Percentiles rank a stretch among this genome's conserved stretches.
Evolutionary conservation across 2,113 vertebrate genomes (phyloP).

Genomic region (Illadopsis cleaveri): DNA sequence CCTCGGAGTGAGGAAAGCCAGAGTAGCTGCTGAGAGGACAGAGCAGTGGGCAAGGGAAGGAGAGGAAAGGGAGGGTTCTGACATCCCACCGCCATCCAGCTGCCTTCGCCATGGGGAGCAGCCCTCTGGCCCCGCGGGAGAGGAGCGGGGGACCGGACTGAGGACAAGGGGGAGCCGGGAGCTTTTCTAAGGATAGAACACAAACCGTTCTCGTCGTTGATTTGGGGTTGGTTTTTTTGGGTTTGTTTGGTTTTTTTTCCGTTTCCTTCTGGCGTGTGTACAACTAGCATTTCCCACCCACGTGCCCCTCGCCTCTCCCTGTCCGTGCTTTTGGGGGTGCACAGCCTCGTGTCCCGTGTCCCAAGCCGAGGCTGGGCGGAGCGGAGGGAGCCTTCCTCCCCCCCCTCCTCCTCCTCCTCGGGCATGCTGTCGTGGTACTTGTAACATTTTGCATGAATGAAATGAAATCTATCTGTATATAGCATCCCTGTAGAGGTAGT

Average conservation of each 20-base stretch:
- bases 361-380: not conserved
- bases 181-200: constrained; percentile 35
- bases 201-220: not conserved
- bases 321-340: constrained; percentile 45
- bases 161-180: constrained; percentile 29
- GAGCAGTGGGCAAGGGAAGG: constrained; percentile 14
- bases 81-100: not conserved
- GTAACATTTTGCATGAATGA: constrained; percentile 81
- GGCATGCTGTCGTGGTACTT: constrained; percentile 78
- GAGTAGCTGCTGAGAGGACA: constrained; percentile 41
- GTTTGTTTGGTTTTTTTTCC: not conserved
- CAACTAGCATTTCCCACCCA: constrained; percentile 45
- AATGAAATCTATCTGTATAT: constrained; percentile 75
- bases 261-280: constrained; percentile 55
- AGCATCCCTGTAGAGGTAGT: constrained; percentile 71
- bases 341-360: not conserved
- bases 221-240: not conserved
- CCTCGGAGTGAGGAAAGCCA: not conserved
- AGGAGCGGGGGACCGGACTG: constrained; percentile 9
- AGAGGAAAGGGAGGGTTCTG: not conserved
- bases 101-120: constrained; percentile 11
- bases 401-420: constrained; percentile 29
- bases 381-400: not conserved
- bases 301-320: constrained; percentile 1
- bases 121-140: constrained; percentile 37